phyloP scores from a whole-genome alignment of 2,797 vertebrate species.

The Hafferia zeledoni region DNA sequence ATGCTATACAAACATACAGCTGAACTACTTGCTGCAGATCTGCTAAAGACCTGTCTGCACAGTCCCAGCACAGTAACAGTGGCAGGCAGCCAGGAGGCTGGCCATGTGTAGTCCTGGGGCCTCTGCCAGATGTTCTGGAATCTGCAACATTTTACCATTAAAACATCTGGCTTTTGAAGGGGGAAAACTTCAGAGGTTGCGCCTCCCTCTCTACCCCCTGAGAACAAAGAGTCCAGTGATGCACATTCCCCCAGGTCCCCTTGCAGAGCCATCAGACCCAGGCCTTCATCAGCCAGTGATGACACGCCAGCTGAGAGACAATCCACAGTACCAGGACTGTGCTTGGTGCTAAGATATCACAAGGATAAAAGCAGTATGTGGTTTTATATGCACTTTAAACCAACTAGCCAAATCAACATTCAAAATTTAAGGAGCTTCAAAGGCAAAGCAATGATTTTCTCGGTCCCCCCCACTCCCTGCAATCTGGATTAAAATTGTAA shows the following conservation, averaged over 20 bases:
- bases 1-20: not conserved
- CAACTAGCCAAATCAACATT: not conserved
- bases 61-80: not conserved
- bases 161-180: conserved; percentile 47
- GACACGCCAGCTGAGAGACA: not conserved
- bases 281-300: not conserved
- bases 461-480: not conserved
- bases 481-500: not conserved
- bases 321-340: not conserved
- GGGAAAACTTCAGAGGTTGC: conserved; percentile 13
- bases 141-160: conserved; percentile 28
- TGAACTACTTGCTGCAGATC: not conserved
- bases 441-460: not conserved
- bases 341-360: not conserved
- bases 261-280: not conserved
- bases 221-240: conserved; percentile 57
- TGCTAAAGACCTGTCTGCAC: not conserved
- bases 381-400: not conserved
- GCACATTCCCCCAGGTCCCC: not conserved
- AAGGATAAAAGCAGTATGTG: not conserved
- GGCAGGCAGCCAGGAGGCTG: not conserved
- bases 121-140: conserved; percentile 41
- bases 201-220: not conserved
- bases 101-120: not conserved
- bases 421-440: not conserved